Evolutionary conservation across 2,113 vertebrate species (phyloP).

Genomic region (Cyprinodon variegatus): DNA sequence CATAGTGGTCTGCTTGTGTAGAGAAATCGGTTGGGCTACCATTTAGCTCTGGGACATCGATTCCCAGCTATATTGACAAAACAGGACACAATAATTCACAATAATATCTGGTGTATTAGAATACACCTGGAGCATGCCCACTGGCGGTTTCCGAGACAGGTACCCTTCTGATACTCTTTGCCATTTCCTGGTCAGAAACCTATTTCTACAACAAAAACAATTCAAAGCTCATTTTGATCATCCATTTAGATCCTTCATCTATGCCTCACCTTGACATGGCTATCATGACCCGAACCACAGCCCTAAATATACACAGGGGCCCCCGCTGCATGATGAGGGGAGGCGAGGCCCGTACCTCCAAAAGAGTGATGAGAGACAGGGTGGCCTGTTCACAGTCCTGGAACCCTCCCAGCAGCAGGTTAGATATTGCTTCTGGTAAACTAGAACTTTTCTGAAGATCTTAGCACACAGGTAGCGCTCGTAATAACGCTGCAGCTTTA

Average conservation of each 20-base stretch:
- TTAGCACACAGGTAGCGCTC: constrained; percentile 92
- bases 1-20: no score
- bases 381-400: constrained; percentile 95
- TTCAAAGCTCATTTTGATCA: neutral
- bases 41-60: no score
- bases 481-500: constrained; percentile 89
- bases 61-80: no score
- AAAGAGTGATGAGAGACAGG: constrained; percentile 87
- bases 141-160: constrained; percentile 52
- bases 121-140: constrained; percentile 54
- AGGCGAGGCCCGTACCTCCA: constrained; percentile 89
- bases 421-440: constrained; percentile 97
- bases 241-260: neutral
- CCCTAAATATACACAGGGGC: constrained; percentile 86
- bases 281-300: constrained; percentile 83
- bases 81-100: no score
- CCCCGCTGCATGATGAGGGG: constrained; percentile 43
- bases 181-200: constrained; percentile 95
- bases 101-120: no score
- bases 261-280: constrained; percentile 85
- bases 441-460: constrained; percentile 95
- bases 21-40: no score
- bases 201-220: constrained; percentile 79
- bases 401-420: constrained; percentile 90
- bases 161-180: constrained; percentile 81